phyloP scores from a whole-genome alignment of 1,140 invertebrate genomes.

The Drosophila lini region DNA sequence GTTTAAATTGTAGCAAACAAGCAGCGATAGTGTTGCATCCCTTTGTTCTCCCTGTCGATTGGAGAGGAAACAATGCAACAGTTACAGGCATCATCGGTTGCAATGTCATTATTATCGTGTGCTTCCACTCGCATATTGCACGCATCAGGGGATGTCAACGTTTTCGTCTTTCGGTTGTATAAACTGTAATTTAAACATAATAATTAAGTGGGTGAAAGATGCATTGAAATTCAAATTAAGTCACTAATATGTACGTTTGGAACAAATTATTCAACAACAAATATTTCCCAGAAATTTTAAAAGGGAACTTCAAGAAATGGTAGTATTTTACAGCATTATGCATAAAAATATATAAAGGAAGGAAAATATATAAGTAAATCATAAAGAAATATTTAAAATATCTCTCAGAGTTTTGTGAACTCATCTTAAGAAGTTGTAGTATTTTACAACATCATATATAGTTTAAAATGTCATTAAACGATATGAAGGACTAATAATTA shows the following conservation, averaged over 20 bases:
- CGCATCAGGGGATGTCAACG: neutral
- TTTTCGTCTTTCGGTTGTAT: neutral
- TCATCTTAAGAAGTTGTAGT: neutral
- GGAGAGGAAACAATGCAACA: constrained; percentile 28
- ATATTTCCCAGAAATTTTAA: neutral
- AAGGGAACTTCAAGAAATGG: neutral
- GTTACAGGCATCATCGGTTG: constrained; percentile 24
- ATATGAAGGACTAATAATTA: too few species aligned
- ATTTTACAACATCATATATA: neutral
- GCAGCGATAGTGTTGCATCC: constrained; percentile 63
- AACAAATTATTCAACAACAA: neutral
- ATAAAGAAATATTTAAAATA: neutral
- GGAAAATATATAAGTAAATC: too few species aligned
- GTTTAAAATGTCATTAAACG: too few species aligned
- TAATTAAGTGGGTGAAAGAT: neutral
- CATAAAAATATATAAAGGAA: too few species aligned
- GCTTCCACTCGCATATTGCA: constrained; percentile 10
- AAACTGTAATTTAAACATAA: neutral
- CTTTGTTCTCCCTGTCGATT: constrained; percentile 23
- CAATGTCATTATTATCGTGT: constrained; percentile 36
- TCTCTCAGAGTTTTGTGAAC: neutral
- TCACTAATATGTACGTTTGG: neutral
- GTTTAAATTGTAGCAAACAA: constrained; percentile 67
- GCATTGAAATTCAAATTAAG: neutral
- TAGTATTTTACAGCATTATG: too few species aligned